phyloP scores from a whole-genome alignment of 2,797 vertebrate species.

The Neoniphon sammara region DNA sequence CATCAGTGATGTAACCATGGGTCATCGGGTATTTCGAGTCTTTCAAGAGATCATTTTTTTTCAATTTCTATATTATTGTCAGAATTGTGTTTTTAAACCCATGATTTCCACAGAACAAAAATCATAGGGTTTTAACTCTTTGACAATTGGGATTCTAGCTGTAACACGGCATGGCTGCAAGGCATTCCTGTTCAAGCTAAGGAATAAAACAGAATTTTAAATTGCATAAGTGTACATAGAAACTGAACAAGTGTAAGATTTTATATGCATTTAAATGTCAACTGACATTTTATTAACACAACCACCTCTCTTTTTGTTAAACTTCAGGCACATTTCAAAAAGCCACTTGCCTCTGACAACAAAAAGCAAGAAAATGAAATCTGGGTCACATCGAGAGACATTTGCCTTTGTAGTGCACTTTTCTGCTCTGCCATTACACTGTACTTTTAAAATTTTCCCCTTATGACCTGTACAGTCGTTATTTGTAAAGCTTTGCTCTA shows the following conservation, averaged over 20 bases:
- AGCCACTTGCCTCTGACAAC: constrained; percentile 33
- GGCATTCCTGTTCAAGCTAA: constrained; percentile 2
- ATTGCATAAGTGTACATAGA: constrained; percentile 3
- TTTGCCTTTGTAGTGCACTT: constrained; percentile 59
- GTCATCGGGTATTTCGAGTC: no score
- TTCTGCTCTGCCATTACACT: constrained; percentile 18
- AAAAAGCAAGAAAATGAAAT: constrained; percentile 53
- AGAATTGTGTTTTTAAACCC: no score
- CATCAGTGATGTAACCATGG: no score
- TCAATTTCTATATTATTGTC: no score
- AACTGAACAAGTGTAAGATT: constrained; percentile 18
- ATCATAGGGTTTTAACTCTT: not conserved
- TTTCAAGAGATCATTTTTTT: no score
- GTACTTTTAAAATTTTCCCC: constrained; percentile 1
- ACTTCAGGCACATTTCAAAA: constrained; percentile 32
- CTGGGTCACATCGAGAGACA: constrained; percentile 67
- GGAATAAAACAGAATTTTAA: constrained; percentile 2
- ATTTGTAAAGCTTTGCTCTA: not conserved
- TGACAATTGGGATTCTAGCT: not conserved
- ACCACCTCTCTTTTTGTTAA: constrained; percentile 23
- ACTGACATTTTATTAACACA: constrained; percentile 26
- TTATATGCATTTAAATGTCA: constrained; percentile 10
- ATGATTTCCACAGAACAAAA: not conserved
- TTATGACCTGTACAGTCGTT: constrained; percentile 33
- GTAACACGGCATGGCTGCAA: not conserved